Conservation (phyloP, 23 tunicate genomes). For the Clavelina lepadiformis region DNA sequence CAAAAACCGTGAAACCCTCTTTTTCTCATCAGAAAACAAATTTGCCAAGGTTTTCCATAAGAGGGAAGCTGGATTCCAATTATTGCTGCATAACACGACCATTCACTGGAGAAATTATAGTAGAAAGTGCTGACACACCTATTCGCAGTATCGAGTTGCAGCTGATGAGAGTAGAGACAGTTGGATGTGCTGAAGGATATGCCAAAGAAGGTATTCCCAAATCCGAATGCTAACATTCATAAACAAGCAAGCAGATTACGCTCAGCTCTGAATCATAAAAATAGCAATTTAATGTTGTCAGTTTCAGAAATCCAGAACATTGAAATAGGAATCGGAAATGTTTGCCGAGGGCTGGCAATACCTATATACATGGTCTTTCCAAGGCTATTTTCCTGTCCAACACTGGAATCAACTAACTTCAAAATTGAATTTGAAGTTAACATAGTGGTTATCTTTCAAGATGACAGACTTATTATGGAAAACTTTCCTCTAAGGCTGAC, state of each 20-base stretch:
- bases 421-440: constrained; percentile 76
- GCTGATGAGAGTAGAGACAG: constrained; percentile 80
- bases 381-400: constrained; percentile 74
- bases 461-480: constrained; percentile 70
- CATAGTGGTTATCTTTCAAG: constrained; percentile 68
- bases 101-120: constrained; percentile 68
- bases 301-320: constrained; percentile 86
- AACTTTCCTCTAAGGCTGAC: constrained; percentile 68
- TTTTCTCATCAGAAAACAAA: constrained; percentile 41
- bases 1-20: neutral
- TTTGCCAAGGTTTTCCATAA: constrained; percentile 64
- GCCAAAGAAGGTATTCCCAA: constrained; percentile 74
- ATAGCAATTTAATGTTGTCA: constrained; percentile 14
- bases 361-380: constrained; percentile 93
- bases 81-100: constrained; percentile 58
- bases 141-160: constrained; percentile 69
- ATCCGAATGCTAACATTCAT: neutral
- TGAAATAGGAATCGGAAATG: constrained; percentile 84
- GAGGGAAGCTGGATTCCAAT: constrained; percentile 61
- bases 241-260: neutral
- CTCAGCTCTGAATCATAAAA: neutral
- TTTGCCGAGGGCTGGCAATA: constrained; percentile 59
- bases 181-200: constrained; percentile 77
- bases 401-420: constrained; percentile 76
- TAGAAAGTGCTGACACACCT: constrained; percentile 56